These are phyloP conservation scores for Hipposideros larvatus DNA, from an alignment of 2,797 vertebrate species.

Conservation along the genomic window DNA sequence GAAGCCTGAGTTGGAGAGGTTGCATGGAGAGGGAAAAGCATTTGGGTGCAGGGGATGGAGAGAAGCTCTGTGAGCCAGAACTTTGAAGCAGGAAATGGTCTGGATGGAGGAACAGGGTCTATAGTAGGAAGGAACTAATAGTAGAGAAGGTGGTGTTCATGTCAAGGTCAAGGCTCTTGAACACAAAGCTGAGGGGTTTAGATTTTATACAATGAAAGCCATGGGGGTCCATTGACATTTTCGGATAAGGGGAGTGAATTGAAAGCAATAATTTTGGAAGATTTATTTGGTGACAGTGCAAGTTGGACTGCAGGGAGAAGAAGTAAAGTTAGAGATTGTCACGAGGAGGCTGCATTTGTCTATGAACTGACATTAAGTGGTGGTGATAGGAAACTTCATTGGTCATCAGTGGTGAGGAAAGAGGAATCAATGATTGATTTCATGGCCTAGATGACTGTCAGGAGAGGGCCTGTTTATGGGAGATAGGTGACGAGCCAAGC, in stretches of 20 bases:
- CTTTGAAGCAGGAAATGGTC: background rate
- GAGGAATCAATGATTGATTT: background rate
- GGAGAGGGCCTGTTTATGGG: background rate
- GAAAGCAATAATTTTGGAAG: background rate
- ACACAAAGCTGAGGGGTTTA: background rate
- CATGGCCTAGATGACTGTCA: background rate
- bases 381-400: background rate
- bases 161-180: background rate
- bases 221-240: background rate
- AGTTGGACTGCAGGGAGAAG: background rate
- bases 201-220: background rate
- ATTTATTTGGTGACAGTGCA: background rate
- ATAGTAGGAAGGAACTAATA: background rate
- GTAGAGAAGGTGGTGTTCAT: background rate
- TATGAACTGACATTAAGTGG: background rate
- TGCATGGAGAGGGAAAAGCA: background rate
- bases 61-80: background rate
- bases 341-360: background rate
- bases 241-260: background rate
- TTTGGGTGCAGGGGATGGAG: background rate
- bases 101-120: background rate
- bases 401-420: background rate
- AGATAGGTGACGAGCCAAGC: background rate
- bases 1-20: background rate
- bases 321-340: background rate